A percentile compares a stretch with the other conserved stretches of the same genome.
phyloP scores from a whole-genome alignment of 2,113 vertebrate genomes.

The Xenopus laevis region DNA sequence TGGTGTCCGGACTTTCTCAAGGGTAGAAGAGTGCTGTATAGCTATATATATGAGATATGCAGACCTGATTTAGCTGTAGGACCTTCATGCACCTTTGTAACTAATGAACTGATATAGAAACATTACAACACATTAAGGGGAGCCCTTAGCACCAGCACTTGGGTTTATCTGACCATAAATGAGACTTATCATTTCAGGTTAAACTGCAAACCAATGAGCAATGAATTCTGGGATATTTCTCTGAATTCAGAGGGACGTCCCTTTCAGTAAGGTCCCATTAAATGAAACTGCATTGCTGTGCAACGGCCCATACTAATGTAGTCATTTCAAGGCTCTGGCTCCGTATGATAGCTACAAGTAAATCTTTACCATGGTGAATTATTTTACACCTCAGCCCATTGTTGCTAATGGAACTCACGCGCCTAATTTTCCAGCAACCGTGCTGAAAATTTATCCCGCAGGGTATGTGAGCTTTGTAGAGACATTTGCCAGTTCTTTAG shows the following conservation, averaged over 20 bases:
- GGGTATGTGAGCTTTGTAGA: not conserved
- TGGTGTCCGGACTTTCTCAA: no score
- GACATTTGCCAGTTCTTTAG: slow-evolving; percentile 18
- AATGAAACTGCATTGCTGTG: slow-evolving; percentile 1
- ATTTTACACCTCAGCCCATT: slow-evolving; percentile 16
- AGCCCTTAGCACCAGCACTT: no score
- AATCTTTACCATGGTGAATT: slow-evolving; percentile 13
- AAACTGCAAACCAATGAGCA: no score
- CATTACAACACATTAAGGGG: no score
- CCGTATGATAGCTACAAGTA: not conserved
- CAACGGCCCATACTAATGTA: not conserved
- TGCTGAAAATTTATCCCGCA: slow-evolving; percentile 30
- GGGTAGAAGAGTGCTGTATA: no score
- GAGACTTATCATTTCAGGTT: no score
- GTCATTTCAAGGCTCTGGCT: not conserved
- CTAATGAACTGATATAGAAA: no score
- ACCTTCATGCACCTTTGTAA: no score
- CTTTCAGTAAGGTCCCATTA: not conserved
- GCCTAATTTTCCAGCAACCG: slow-evolving; percentile 23
- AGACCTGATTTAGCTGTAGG: no score
- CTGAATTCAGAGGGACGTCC: not conserved
- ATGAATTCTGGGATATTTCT: no score
- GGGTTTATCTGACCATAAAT: no score
- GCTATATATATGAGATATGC: no score
- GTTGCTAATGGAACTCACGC: slow-evolving; percentile 16